phyloP scores from a whole-genome alignment of 1,140 invertebrate species.

The Neotoxoptera formosana region DNA sequence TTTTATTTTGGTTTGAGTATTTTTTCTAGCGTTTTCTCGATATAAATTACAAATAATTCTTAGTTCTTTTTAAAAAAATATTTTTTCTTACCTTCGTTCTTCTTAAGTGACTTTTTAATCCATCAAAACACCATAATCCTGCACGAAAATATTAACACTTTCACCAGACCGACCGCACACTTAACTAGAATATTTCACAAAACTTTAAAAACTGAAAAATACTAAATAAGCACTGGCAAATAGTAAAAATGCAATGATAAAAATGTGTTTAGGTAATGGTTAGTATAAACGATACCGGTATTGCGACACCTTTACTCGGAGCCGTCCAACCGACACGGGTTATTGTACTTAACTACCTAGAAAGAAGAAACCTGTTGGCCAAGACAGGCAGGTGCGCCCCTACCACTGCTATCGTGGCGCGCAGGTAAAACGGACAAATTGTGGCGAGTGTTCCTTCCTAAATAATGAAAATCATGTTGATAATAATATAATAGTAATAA shows the following conservation, averaged over 20 bases:
- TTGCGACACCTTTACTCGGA: constrained; percentile 51
- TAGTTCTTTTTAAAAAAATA: too few relatives aligned
- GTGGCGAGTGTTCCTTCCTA: constrained; percentile 31
- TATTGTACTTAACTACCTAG: constrained; percentile 56
- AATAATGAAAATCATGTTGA: constrained; percentile 41
- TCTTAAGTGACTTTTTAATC: constrained; percentile 41
- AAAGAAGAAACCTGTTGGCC: constrained; percentile 56
- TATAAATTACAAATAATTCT: not conserved
- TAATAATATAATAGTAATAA: not conserved
- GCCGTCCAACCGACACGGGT: constrained; percentile 56
- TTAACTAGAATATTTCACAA: not conserved
- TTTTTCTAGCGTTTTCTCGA: not conserved
- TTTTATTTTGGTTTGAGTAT: not conserved
- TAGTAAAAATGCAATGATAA: not conserved
- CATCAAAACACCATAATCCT: constrained; percentile 42
- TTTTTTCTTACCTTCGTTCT: constrained; percentile 35
- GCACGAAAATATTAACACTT: not conserved
- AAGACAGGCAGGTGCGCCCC: constrained; percentile 54
- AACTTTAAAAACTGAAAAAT: not conserved
- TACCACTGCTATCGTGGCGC: constrained; percentile 13
- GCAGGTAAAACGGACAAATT: constrained; percentile 46
- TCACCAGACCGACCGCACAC: not conserved
- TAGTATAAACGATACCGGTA: constrained; percentile 40
- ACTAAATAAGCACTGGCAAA: not conserved
- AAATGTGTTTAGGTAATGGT: not conserved